These are phyloP conservation scores for Apodemus speciosus DNA, from an alignment of 2,113 vertebrate species.

Conservation along the genomic window DNA sequence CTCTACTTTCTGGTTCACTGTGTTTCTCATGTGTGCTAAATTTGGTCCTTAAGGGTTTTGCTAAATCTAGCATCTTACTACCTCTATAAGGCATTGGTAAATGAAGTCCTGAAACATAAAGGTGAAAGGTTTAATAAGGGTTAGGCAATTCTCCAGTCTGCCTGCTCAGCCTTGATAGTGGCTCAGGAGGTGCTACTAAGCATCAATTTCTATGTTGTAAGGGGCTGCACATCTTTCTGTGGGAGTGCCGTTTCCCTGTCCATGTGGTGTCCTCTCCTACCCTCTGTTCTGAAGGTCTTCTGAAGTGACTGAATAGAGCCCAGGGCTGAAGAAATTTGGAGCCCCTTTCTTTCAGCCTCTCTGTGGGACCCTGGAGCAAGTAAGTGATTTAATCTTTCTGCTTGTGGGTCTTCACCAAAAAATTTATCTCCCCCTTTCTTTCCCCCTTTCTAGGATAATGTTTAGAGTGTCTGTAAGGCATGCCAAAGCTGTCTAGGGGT, in stretches of 20 bases:
- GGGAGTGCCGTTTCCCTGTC: background rate
- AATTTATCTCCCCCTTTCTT: constrained; percentile 14
- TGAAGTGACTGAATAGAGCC: constrained; percentile 45
- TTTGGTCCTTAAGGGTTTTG: constrained; percentile 30
- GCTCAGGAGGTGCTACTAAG: constrained; percentile 55
- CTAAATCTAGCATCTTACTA: background rate
- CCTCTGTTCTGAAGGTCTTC: constrained; percentile 15
- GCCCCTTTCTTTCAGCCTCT: background rate
- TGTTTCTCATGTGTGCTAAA: background rate
- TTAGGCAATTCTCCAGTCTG: background rate
- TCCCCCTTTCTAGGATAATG: background rate
- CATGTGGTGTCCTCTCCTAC: background rate
- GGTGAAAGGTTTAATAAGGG: constrained; percentile 40
- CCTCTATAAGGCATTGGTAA: background rate
- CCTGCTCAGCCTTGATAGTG: background rate
- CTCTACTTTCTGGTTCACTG: background rate
- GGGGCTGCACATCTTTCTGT: background rate
- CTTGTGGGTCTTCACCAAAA: constrained; percentile 33
- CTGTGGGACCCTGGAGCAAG: constrained; percentile 35
- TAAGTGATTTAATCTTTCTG: constrained; percentile 55
- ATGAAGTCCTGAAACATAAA: background rate
- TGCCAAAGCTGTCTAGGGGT: background rate
- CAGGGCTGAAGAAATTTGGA: background rate
- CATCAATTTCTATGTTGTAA: constrained; percentile 27
- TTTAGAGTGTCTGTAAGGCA: background rate